Evolutionary conservation across 2,888 invertebrate genomes (phyloP), one percentile per base, ranked within the genome.

Genomic region (Seira musarum): DNA sequence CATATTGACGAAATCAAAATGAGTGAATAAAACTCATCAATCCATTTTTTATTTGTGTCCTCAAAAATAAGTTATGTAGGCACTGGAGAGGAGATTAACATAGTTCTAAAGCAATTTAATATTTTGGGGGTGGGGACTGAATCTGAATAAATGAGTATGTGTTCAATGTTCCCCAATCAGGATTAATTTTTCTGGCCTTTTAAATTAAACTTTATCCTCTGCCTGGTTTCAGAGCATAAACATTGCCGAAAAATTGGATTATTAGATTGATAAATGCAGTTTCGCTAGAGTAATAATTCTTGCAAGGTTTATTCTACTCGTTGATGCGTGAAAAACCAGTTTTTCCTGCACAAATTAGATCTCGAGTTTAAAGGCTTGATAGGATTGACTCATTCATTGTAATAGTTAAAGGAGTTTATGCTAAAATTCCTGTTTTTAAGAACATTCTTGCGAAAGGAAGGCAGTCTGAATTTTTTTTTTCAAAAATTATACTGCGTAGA

Each of bases 291-390:
- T 49, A 49, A 49, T 49, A 49, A 77, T 57, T 46, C 64, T 70
- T 70, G 57, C 13, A 77, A 70, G 70, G 70, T 63, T 61, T 68
- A 64, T 57, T 66, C 61, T 69, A 61, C 57, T 65, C 77, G 68
- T 67, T 79, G 79, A 79, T 79, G 79, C 68, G 64, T 73, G 72
- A 73, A 79, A 79, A 79, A 79, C 79, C 79, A 79, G 79, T 79
- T 79, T 79, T 79, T 79, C 79, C 79, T 79, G 79, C 79, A 79
- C 79, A 79, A 79, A 73, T 79, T 79, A 79, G 72, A 79, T 73
- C 79, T 73, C 63, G 67, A 79, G 67, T 53, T 72, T 79, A 63
- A 30, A 72, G 68, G 53, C 61, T 61, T 68, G n/a, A 17, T 63
- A 46, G 40, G 22, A 24, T 70, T 19, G 19, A 25, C 46, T 69